Conservation (phyloP, 2,797 vertebrate genomes). For the Tragelaphus oryx region DNA sequence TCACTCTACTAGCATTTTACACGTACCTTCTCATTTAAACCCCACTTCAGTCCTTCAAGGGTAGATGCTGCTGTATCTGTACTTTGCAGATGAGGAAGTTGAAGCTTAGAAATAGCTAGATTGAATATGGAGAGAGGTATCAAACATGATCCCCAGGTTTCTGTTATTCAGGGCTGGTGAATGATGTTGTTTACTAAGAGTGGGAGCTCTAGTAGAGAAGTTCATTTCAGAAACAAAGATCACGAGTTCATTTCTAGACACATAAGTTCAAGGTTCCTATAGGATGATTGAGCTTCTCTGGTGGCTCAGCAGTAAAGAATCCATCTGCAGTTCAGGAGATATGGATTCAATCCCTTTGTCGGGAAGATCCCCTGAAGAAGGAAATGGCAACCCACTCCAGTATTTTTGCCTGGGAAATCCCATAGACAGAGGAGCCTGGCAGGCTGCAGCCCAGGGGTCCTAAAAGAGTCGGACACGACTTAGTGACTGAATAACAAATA, state of each 20-base stretch:
- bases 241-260: neutral
- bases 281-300: neutral
- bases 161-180: neutral
- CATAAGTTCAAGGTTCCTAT: neutral
- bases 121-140: neutral
- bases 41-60: neutral
- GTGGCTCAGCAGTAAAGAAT: neutral
- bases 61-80: neutral
- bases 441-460: neutral
- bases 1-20: neutral
- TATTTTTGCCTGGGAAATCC: neutral
- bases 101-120: slow-evolving; percentile 6
- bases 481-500: neutral
- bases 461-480: rapidly evolving
- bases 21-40: neutral
- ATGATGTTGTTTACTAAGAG: neutral
- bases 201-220: neutral
- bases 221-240: neutral
- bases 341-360: neutral
- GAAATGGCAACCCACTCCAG: neutral
- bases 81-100: neutral
- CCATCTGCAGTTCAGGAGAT: neutral
- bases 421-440: neutral
- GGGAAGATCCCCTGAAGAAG: neutral
- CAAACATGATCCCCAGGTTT: neutral